Conservation (phyloP, 1,140 invertebrate genomes). For the Cyphomyrmex costatus region DNA sequence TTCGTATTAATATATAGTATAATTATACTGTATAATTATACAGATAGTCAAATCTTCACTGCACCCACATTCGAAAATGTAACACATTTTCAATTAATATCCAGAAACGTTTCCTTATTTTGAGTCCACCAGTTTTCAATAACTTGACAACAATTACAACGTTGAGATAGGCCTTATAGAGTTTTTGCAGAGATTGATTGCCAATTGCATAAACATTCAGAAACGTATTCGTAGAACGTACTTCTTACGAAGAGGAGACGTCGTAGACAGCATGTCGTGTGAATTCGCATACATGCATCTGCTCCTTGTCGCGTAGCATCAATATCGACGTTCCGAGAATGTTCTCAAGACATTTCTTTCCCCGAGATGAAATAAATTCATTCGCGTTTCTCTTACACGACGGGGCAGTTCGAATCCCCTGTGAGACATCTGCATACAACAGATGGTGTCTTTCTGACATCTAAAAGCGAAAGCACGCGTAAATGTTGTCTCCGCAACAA, state of each 20-base stretch:
- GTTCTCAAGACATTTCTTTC: constrained; percentile 10
- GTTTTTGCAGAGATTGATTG: background rate
- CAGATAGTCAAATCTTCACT: no score
- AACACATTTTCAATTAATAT: no score
- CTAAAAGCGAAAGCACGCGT: constrained; percentile 15
- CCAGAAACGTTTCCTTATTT: no score
- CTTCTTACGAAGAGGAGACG: background rate
- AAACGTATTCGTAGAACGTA: background rate
- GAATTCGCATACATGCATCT: background rate
- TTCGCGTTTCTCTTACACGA: background rate
- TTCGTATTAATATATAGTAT: no score
- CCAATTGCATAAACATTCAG: background rate
- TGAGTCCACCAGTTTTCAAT: no score
- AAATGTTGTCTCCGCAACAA: background rate
- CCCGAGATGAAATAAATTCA: constrained; percentile 26
- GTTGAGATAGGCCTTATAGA: no score
- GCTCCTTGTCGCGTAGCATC: background rate
- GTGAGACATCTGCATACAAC: constrained; percentile 6
- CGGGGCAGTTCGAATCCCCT: constrained; percentile 8
- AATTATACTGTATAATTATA: no score
- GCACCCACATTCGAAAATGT: no score
- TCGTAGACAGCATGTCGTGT: background rate
- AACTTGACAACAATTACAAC: no score
- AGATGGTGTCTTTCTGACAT: background rate
- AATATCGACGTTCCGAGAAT: constrained; percentile 27